Percentiles rank a stretch among this genome's conserved stretches.
phyloP scores from a whole-genome alignment of 2,888 invertebrate species.

The Sepiola atlantica region DNA sequence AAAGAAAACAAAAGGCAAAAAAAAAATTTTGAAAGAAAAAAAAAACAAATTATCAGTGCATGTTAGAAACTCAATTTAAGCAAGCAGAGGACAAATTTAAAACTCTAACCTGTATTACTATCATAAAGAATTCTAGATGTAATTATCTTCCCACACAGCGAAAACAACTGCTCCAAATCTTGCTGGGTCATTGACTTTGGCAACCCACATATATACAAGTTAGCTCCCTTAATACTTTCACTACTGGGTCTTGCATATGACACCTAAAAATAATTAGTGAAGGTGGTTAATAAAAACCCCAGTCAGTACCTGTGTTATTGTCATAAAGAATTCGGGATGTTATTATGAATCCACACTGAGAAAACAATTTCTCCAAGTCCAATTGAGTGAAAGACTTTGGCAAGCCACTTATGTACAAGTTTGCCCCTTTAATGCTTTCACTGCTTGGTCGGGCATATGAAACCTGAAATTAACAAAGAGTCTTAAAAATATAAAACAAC shows the following conservation, averaged over 20 bases:
- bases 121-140: constrained; percentile 76
- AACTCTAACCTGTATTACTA: constrained; percentile 73
- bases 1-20: constrained; percentile 35
- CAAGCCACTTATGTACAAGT: constrained; percentile 76
- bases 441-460: constrained; percentile 76
- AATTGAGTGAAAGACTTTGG: constrained; percentile 75
- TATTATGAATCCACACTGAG: constrained; percentile 75
- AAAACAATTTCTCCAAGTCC: constrained; percentile 75
- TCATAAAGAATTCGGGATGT: constrained; percentile 76
- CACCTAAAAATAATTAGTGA: constrained; percentile 70
- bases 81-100: constrained; percentile 49
- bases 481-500: constrained; percentile 65
- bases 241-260: constrained; percentile 76
- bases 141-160: constrained; percentile 75
- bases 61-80: constrained; percentile 47
- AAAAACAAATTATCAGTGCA: constrained; percentile 47
- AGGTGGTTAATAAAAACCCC: constrained; percentile 52
- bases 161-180: constrained; percentile 75
- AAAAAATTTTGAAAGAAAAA: constrained; percentile 46
- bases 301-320: constrained; percentile 73
- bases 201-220: constrained; percentile 76
- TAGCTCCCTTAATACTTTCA: constrained; percentile 76
- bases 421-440: constrained; percentile 76
- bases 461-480: constrained; percentile 71
- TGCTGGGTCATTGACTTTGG: constrained; percentile 74